These are phyloP conservation scores for Paramisgurnus dabryanus DNA, from an alignment of 2,113 vertebrate species.

Conservation along the genomic window DNA sequence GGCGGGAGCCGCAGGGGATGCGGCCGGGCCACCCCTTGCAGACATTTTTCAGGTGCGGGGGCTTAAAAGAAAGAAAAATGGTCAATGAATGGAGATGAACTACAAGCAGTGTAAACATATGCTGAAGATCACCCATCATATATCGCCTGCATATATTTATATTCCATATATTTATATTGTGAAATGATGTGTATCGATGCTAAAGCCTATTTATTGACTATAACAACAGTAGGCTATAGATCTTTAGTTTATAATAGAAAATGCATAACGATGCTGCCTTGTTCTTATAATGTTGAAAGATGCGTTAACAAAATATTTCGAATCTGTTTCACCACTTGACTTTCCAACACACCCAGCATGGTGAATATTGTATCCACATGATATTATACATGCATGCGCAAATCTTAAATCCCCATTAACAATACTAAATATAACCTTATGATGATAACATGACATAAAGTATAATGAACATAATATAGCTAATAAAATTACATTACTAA, in stretches of 20 bases:
- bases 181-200: background rate
- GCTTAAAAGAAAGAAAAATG: conserved; percentile 48
- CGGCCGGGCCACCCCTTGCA: conserved; percentile 77
- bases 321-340: too few species aligned
- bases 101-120: background rate
- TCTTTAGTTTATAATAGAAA: background rate
- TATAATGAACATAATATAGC: background rate
- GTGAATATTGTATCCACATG: too few species aligned
- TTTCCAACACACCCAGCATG: too few species aligned
- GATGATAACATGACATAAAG: background rate
- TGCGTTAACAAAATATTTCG: too few species aligned
- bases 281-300: too few species aligned
- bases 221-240: background rate
- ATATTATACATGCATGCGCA: too few species aligned
- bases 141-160: too few species aligned
- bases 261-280: background rate
- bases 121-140: background rate
- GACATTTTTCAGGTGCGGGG: conserved; percentile 78
- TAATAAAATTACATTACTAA: background rate
- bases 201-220: background rate
- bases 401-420: background rate
- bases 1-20: conserved; percentile 64
- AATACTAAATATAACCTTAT: background rate
- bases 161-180: background rate
- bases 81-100: conserved; percentile 2